Base-by-base conservation (phyloP, 2,113 vertebrate genomes). In the Aythya baeri region DNA sequence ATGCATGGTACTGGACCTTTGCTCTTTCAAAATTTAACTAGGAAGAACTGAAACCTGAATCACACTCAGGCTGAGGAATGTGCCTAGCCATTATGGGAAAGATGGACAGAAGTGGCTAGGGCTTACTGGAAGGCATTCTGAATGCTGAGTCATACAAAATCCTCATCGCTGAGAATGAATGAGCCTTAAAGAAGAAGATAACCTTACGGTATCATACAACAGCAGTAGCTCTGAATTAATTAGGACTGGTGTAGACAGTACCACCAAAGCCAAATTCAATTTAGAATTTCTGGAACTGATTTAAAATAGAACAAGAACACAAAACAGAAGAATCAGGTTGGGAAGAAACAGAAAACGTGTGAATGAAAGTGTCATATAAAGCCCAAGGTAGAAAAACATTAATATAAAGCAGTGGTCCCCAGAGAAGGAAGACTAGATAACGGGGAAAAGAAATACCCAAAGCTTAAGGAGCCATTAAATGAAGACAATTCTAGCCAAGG, bases 361-460 rank as follows among this genome's bases (percentile, higher is more conserved):
- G 31, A 86, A 79, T 2, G 3, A 62, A 88, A 83, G 22, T 3
- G 7, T 25, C 32, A 65, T 7, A 77, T 29, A 78, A 91, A 65
- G 43, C 16, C 29, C 49, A 72, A 49, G n/a, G 36, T 31, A 73
- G 29, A 76, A 83, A 76, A 68, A 38, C 11, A 32, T 49, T 12
- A 38, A 22, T 27, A 59, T 12, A 41, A 44, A 94, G 63, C 9
- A 72, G 41, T 11, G 12, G 23, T 7, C 5, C 4, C 5, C 44
- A 57, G 26, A 58, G 29, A 67, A 93, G 65, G 36, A 34, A 52
- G 17, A 36, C 17, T 52, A 43, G 16, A 34, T 52, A 36, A 43
- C 12, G 2, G 5, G 6, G 8, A 9, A 16, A 14, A 11, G 8
- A 68, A 32, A 17, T 6, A 1, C 0, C 9, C 61, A 72, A 63